Conservation (phyloP, 2,797 vertebrate species). For the Dryobates pubescens region DNA sequence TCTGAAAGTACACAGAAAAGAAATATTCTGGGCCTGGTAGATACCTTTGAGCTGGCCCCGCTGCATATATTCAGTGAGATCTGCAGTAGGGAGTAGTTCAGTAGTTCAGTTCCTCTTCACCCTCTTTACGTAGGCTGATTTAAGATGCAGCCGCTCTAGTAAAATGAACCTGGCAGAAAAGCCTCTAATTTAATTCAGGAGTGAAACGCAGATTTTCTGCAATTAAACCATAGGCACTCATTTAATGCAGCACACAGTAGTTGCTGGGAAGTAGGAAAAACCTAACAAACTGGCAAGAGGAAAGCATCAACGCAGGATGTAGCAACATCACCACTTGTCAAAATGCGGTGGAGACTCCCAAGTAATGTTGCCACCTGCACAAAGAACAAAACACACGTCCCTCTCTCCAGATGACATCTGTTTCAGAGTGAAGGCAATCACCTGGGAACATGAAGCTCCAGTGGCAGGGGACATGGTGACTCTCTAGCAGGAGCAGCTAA, state of each 20-base stretch:
- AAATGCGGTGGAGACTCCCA: background rate
- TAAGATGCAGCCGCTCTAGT: conserved; percentile 18
- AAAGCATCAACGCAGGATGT: background rate
- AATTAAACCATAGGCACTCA: conserved; percentile 4
- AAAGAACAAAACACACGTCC: fast-evolving
- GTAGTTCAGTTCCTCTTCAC: background rate
- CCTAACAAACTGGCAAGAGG: background rate
- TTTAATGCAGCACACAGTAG: conserved; percentile 25
- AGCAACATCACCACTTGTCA: fast-evolving
- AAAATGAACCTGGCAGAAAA: conserved; percentile 35
- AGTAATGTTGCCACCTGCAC: background rate
- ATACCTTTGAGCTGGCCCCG: background rate
- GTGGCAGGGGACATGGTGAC: background rate
- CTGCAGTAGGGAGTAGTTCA: background rate
- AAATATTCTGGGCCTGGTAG: background rate
- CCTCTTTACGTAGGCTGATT: conserved; percentile 3
- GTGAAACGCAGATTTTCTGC: conserved; percentile 9
- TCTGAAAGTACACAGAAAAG: background rate
- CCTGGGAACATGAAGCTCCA: fast-evolving
- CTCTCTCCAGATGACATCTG: background rate
- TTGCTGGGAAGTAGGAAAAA: conserved; percentile 16
- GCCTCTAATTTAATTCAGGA: conserved; percentile 52
- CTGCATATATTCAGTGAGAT: conserved; percentile 65
- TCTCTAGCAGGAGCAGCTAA: background rate
- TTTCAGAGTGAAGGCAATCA: background rate